These are phyloP conservation scores for Nasonia vitripennis DNA, from an alignment of 1,140 invertebrate species.

Conservation along the genomic window DNA sequence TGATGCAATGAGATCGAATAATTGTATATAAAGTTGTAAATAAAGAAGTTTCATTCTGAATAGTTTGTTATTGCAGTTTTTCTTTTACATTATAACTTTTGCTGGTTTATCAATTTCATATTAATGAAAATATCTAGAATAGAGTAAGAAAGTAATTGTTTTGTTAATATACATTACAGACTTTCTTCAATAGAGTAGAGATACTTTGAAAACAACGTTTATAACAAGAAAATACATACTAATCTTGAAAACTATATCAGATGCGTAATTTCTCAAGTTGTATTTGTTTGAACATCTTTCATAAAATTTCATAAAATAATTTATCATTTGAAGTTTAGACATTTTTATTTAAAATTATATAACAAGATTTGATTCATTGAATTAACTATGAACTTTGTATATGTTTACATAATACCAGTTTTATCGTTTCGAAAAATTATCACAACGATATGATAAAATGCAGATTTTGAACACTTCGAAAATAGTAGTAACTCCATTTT, in stretches of 20 bases:
- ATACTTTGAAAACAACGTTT: slow-evolving; percentile 25
- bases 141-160: slow-evolving; percentile 20
- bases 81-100: neutral
- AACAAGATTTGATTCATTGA: slow-evolving; percentile 25
- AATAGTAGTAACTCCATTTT: slow-evolving; percentile 41
- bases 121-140: slow-evolving; percentile 28
- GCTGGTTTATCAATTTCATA: neutral
- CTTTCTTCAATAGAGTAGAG: slow-evolving; percentile 17
- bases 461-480: slow-evolving; percentile 48
- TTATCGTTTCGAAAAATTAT: slow-evolving; percentile 36
- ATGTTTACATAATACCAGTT: slow-evolving; percentile 36
- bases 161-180: slow-evolving; percentile 18
- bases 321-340: slow-evolving; percentile 8
- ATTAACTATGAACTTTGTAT: slow-evolving; percentile 40
- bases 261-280: neutral
- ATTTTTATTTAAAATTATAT: slow-evolving; percentile 39
- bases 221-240: slow-evolving; percentile 22
- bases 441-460: slow-evolving; percentile 50
- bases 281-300: neutral
- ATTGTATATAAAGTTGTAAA: slow-evolving; percentile 33
- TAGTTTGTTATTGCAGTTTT: slow-evolving; percentile 18
- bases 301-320: slow-evolving; percentile 19
- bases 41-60: neutral
- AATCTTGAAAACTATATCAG: neutral
- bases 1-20: slow-evolving; percentile 51